phyloP scores from a whole-genome alignment of 1,140 invertebrate species.

The Panagrolaimus sp. region DNA sequence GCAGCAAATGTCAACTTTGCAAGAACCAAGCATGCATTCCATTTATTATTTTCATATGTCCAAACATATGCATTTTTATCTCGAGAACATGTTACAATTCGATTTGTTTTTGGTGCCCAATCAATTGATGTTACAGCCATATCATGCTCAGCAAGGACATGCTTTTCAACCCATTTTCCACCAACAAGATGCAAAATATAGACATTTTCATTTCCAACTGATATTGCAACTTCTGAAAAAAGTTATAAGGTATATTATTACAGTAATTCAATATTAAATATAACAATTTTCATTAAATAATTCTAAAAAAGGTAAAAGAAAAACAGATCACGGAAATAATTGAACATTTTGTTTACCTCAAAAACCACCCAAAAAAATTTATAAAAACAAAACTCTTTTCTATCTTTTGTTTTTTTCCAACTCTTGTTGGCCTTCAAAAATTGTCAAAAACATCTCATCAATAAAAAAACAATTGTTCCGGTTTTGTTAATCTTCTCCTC shows the following conservation, averaged over 20 bases:
- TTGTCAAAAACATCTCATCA: not conserved
- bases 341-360: no score
- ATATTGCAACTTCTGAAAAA: conserved; percentile 73
- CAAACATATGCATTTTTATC: conserved; percentile 98
- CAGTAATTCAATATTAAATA: conserved; percentile 13
- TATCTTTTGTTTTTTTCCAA: not conserved
- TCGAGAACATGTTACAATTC: conserved; percentile 94
- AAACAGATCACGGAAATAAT: no score
- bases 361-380: no score
- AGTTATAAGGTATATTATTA: conserved; percentile 15
- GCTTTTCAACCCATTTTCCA: conserved; percentile 74
- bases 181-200: conserved; percentile 76
- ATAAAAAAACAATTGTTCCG: not conserved
- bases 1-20: conserved; percentile 91
- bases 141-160: conserved; percentile 86
- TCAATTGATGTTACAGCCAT: conserved; percentile 93
- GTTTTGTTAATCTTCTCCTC: not conserved
- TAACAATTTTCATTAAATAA: not conserved
- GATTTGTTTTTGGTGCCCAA: conserved; percentile 94
- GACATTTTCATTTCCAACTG: conserved; percentile 85
- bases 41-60: conserved; percentile 76
- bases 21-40: conserved; percentile 91
- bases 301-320: not conserved
- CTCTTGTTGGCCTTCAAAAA: not conserved
- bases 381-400: not conserved